These are phyloP conservation scores for Odobenus rosmarus DNA, from an alignment of 2,113 vertebrate species.

Conservation along the genomic window DNA sequence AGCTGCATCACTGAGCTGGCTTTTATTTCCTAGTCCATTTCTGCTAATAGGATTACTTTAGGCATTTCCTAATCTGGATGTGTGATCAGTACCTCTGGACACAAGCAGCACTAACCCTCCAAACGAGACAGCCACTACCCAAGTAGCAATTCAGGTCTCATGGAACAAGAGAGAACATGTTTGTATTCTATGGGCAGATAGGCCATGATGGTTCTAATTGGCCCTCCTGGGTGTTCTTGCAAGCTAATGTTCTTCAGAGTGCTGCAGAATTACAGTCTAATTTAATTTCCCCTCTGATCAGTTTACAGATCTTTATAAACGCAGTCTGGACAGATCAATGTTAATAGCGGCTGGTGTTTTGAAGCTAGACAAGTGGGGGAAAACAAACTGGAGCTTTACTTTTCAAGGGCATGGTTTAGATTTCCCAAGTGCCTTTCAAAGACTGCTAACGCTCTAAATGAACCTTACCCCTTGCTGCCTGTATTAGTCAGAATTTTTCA, in stretches of 20 bases:
- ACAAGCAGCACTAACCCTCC: constrained; percentile 47
- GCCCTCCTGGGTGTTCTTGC: constrained; percentile 74
- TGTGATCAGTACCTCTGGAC: constrained; percentile 65
- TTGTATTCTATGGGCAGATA: constrained; percentile 56
- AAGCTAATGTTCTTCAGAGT: constrained; percentile 77
- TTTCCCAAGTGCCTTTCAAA: constrained; percentile 50
- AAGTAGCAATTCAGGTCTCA: constrained; percentile 59
- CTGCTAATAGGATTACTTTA: constrained; percentile 72
- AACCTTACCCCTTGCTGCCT: constrained; percentile 28
- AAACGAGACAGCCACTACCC: constrained; percentile 57
- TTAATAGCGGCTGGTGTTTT: constrained; percentile 71
- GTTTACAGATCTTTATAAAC: constrained; percentile 80
- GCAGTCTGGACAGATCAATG: constrained; percentile 76
- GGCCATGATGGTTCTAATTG: constrained; percentile 73
- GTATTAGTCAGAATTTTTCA: constrained; percentile 47
- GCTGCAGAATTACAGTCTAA: constrained; percentile 77
- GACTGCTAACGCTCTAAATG: constrained; percentile 41
- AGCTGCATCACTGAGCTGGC: constrained; percentile 58
- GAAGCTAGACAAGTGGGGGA: constrained; percentile 63
- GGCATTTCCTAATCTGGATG: constrained; percentile 70
- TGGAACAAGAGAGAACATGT: constrained; percentile 55
- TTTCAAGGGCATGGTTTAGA: constrained; percentile 53
- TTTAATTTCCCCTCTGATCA: constrained; percentile 80
- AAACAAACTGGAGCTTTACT: constrained; percentile 69
- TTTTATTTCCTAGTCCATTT: constrained; percentile 53